These are phyloP conservation scores for Acanthoscelides obtectus DNA, from an alignment of 2,888 invertebrate genomes.

Conservation along the genomic window DNA sequence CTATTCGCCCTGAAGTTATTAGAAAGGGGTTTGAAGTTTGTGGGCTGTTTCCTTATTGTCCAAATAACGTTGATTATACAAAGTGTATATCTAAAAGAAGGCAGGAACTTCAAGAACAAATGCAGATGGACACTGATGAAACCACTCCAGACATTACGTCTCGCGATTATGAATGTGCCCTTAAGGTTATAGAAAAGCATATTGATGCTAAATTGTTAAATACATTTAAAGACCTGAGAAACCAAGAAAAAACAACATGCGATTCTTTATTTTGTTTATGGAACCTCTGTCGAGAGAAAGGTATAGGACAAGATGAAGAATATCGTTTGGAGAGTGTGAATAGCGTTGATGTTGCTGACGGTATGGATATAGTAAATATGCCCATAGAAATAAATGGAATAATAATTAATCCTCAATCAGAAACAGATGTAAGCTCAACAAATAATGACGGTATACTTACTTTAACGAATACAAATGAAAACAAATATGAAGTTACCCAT, in stretches of 20 bases:
- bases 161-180: not conserved
- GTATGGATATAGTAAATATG: not conserved
- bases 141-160: not conserved
- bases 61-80: not conserved
- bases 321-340: not conserved
- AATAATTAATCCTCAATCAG: not conserved
- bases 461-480: not conserved
- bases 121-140: not conserved
- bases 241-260: not conserved
- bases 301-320: too few relatives aligned
- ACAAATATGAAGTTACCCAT: not conserved
- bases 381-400: not conserved
- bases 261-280: not conserved
- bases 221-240: too few relatives aligned
- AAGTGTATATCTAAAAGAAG: conserved; percentile 1
- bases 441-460: not conserved
- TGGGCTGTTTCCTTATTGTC: not conserved
- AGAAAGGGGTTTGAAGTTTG: not conserved
- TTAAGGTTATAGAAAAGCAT: not conserved
- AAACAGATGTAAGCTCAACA: not conserved
- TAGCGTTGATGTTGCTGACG: not conserved
- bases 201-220: too few relatives aligned
- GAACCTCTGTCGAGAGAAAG: too few relatives aligned
- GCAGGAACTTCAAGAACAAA: not conserved
- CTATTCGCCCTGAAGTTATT: not conserved